Percentiles rank a stretch among this genome's conserved stretches.
These are phyloP conservation scores for Dasysyrphus albostriatus DNA, from an alignment of 2,888 invertebrate species.

Conservation along the genomic window DNA sequence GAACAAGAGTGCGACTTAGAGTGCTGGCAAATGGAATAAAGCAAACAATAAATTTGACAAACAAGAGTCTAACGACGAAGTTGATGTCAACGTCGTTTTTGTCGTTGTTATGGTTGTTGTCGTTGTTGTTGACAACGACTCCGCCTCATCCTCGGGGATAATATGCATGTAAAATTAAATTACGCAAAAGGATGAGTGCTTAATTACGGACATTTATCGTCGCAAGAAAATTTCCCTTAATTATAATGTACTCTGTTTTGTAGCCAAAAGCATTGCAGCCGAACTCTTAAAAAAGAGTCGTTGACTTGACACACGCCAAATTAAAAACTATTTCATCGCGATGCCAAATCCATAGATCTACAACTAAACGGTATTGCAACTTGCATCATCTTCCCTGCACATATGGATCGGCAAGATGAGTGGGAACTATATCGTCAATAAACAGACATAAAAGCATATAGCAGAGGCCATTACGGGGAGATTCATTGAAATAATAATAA, in stretches of 20 bases:
- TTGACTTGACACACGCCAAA: constrained; percentile 47
- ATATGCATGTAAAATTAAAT: constrained; percentile 84
- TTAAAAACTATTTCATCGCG: constrained; percentile 21
- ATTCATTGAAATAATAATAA: too few relatives aligned
- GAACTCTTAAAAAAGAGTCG: constrained; percentile 40
- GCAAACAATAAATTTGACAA: constrained; percentile 73
- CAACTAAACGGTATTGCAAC: background rate
- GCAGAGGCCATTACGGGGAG: too few relatives aligned
- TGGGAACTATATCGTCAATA: too few relatives aligned
- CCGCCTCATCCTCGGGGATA: constrained; percentile 53
- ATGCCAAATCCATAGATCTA: background rate
- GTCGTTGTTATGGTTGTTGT: background rate
- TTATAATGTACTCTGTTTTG: constrained; percentile 67
- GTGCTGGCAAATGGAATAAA: constrained; percentile 72
- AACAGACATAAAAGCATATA: too few relatives aligned
- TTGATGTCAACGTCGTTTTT: background rate
- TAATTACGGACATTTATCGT: constrained; percentile 83
- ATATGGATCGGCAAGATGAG: background rate
- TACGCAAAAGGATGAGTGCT: constrained; percentile 84
- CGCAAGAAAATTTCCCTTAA: constrained; percentile 72
- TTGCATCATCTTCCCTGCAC: background rate
- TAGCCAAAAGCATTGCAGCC: constrained; percentile 64
- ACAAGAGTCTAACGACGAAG: constrained; percentile 69
- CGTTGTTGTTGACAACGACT: constrained; percentile 9
- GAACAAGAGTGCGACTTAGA: constrained; percentile 72